Base-by-base conservation (phyloP, 2,888 invertebrate species). In the Siphlonurus alternatus region DNA sequence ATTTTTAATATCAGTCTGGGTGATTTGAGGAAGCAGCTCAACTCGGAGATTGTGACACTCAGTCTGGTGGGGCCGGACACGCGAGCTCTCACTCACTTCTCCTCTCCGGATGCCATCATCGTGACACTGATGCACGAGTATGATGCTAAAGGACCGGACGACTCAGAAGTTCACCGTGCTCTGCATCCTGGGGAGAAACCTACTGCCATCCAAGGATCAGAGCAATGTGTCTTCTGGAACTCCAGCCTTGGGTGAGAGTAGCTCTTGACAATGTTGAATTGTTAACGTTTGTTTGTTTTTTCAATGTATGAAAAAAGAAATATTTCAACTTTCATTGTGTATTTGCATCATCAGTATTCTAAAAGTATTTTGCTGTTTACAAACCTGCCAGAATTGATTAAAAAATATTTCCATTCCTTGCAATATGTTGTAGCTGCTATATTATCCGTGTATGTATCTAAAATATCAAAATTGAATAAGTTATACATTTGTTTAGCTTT, bases 151-250 rank as follows among this genome's bases (percentile, higher is more conserved):
- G 64, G 64, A 20, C 64, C 64, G 2, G 24, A 18, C 10, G 15
- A 61, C 10, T 19, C 23, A n/a, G 38, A 38, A 63, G 66, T 67
- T 18, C 56, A 54, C 25, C 61, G 67, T 18, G 15, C 51, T 15
- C 59, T 67, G 23, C 20, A 59, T 60, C 25, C 61, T 5, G 66
- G 66, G 18, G 67, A 67, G 61, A 53, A n/a, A 61, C 64, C 63
- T 19, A 64, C 66, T n/a, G 62, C 67, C 2, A 66, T 67, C 10
- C 23, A 59, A 1, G 66, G 65, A 38, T 54, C 63, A n/a, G 63
- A 65, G 24, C 56, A 56, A 61, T 66, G 66, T 38, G 66, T 59
- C 20, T 66, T 61, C 54, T 64, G 64, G 66, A 61, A 64, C 24
- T 1, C 23, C 20, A 18, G 25, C 25, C 64, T 66, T 24, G 56